phyloP scores from a whole-genome alignment of 2,797 vertebrate species.

The Lacerta bilineata region DNA sequence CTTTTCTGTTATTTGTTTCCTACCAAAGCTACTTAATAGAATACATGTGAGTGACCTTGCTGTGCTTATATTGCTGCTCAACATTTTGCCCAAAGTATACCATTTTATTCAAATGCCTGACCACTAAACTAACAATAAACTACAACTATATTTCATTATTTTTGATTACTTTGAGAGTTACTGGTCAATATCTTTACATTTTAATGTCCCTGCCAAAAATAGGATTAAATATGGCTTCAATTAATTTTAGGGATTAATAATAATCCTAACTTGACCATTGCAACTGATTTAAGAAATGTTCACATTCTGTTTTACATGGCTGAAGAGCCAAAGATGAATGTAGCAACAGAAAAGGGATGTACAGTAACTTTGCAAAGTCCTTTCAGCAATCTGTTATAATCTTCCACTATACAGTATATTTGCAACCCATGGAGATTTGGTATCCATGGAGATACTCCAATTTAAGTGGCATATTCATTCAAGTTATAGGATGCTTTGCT shows the following conservation, averaged over 20 bases:
- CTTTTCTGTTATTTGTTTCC: conserved; percentile 53
- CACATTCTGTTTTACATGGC: neutral
- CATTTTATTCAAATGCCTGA: neutral
- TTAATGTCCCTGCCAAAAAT: conserved; percentile 11
- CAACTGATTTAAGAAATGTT: neutral
- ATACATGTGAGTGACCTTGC: conserved; percentile 17
- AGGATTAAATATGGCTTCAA: too few relatives aligned
- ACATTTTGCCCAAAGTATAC: neutral
- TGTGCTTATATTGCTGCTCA: neutral
- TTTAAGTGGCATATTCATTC: neutral
- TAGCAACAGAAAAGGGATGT: neutral
- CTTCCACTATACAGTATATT: neutral
- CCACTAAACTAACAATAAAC: neutral
- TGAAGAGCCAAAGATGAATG: neutral
- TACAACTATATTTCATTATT: conserved; percentile 62
- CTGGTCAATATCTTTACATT: conserved; percentile 50
- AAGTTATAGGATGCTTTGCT: neutral
- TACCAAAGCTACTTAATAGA: conserved; percentile 18
- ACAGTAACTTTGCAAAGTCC: neutral
- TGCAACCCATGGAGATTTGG: neutral
- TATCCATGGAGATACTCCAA: neutral
- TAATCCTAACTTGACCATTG: neutral
- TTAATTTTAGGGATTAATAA: too few relatives aligned
- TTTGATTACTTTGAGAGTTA: conserved; percentile 61
- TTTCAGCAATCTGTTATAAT: neutral